A percentile compares a stretch with the other conserved stretches of the same genome.
phyloP scores from a whole-genome alignment of 37 sponge, comb jelly and placozoan genomes.

The Trichoplax adhaerens region DNA sequence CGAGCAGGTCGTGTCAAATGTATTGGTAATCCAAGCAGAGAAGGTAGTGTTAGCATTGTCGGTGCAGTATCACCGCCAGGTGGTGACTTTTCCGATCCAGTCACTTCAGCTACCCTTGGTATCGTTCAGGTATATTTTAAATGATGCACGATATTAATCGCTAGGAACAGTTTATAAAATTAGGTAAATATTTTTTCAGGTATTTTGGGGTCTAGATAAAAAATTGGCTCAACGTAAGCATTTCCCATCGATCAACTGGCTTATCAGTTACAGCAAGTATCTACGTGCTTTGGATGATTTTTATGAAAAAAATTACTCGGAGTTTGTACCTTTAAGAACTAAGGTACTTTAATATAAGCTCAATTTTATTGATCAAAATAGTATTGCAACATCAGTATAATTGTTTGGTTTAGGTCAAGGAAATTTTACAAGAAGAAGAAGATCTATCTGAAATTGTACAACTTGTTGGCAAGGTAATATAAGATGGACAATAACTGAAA shows the following conservation, averaged over 20 bases:
- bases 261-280: conserved; percentile 87
- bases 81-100: conserved; percentile 98
- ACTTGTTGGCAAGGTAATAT: conserved; percentile 78
- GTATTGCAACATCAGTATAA: no score
- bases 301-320: conserved; percentile 87
- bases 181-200: conserved; percentile 23
- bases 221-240: conserved; percentile 96
- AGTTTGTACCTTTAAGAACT: conserved; percentile 75
- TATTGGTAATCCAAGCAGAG: conserved; percentile 72
- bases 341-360: conserved; percentile 15
- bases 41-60: conserved; percentile 96
- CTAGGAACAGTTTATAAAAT: neutral
- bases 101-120: conserved; percentile 90
- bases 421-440: conserved; percentile 93
- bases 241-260: conserved; percentile 96
- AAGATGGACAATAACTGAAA: neutral
- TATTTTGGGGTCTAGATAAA: conserved; percentile 98
- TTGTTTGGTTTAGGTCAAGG: conserved; percentile 43
- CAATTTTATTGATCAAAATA: no score
- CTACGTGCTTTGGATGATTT: conserved; percentile 80
- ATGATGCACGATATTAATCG: neutral
- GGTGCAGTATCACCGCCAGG: conserved; percentile 98
- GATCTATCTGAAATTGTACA: conserved; percentile 97
- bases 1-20: conserved; percentile 84
- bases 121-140: conserved; percentile 58